Evolutionary conservation across 2,797 vertebrate genomes (phyloP), one percentile per base, ranked within the genome.

Genomic region (Melopsittacus undulatus): DNA sequence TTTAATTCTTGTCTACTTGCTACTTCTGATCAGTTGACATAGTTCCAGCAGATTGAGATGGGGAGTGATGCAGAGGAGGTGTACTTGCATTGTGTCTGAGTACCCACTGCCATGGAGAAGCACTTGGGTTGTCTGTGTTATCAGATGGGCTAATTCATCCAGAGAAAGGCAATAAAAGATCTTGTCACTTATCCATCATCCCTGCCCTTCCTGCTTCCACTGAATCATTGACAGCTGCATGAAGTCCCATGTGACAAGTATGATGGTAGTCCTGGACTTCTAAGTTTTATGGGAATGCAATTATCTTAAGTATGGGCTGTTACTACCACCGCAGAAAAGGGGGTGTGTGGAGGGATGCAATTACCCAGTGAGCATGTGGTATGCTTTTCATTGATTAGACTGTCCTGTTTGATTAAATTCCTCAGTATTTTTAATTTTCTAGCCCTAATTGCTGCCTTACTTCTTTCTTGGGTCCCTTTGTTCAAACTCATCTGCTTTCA

Each of bases 261-360:
- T 2, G 82, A 83, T 83, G 88, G 91, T 92, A 97, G 95, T 92
- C 87, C 42, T 87, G 82, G 90, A 95, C 70, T 96, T 95, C 72
- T 88, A 95, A 97, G 95, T 93, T 97, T 96, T 96, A 94, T 91
- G 95, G 97, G 95, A 97, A 97, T 92, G 94, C 87, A 97, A 96
- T 98, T 98, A 97, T 92, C 91, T 97, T 97, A 98, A 98, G 96
- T 97, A 97, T 83, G 94, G 85, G 83, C 91, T 97, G 89, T 97
- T 97, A 96, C 83, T 91, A 94, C 93, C 34, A 81, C 57, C 48
- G 63, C 42, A 52, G 30, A 45, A 73, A 21, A 32, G 10, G 72
- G 83, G 81, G 83, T 4, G 23, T 26, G 57, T 59, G 83, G 73
- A 94, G 96, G 95, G 96, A 97, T 97, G 96, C 81, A 97, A 95